Evolutionary conservation across 2,113 vertebrate species (phyloP), one percentile per base, ranked within the genome.

Genomic region (Egretta garzetta): DNA sequence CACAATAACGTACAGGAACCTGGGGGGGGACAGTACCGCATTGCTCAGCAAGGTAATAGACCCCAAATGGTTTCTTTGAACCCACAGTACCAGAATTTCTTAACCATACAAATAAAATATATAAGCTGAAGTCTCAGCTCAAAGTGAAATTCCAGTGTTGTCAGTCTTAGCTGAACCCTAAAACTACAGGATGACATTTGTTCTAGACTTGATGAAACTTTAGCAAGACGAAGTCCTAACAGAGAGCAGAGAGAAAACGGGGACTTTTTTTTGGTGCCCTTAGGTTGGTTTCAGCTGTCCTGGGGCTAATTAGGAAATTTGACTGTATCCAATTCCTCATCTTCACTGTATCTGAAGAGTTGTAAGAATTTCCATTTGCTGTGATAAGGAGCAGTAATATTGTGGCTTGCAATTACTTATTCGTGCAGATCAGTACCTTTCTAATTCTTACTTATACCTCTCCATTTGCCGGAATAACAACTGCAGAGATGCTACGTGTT

Each of bases 241-340:
- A 91, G 80, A 71, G 17, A 68, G n/a, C 35, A 91, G 80, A 71
- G 17, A 68, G n/a, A 33, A 83, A 68, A 66, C 0, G 0, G 16
- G 30, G 45, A 35, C 5, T 6, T 7, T 77, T 17, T 21, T 33
- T 83, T 59, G 35, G 5, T 86, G 27, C 62, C 62, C 43, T 62
- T 71, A 73, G n/a, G 28, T 66, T 92, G 50, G 49, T 71, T 93
- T 92, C 53, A 75, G 58, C 56, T 92, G n/a, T 81, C 93, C n/a
- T 70, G 74, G 56, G 80, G 81, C 80, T 95, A 82, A 96, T 90
- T 93, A 86, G n/a, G 77, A 95, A 90, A 82, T 60, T 60, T 76
- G 91, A 70, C 56, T 81, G 6, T 87, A 49, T 82, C 87, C 21
- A 75, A 10, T 96, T 91, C 53, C 66, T 87, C 81, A 90, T 95